These are phyloP conservation scores for Spisula subtruncata DNA, from an alignment of 2,888 invertebrate genomes.

Conservation along the genomic window DNA sequence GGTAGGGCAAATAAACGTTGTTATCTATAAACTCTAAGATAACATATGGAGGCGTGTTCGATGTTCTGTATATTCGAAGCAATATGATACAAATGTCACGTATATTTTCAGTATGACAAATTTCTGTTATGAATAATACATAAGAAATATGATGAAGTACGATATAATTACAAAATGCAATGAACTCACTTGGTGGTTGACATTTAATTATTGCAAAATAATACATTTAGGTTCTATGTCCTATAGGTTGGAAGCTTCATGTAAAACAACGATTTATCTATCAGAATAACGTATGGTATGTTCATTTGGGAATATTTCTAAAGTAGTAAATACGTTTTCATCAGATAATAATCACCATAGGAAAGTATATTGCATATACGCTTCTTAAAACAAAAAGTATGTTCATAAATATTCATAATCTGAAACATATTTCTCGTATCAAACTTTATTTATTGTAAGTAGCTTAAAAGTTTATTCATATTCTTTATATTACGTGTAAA, in stretches of 20 bases:
- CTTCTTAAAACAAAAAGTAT: too few relatives aligned
- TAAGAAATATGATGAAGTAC: constrained; percentile 7
- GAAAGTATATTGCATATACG: too few relatives aligned
- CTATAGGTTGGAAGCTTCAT: too few relatives aligned
- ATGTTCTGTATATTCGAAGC: background rate
- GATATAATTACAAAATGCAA: background rate
- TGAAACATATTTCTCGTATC: too few relatives aligned
- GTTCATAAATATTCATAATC: too few relatives aligned
- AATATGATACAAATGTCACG: constrained; percentile 7
- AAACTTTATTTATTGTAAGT: too few relatives aligned
- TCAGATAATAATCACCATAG: too few relatives aligned
- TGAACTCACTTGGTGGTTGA: background rate
- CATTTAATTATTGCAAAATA: constrained; percentile 13
- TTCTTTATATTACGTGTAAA: too few relatives aligned
- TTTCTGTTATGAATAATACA: background rate
- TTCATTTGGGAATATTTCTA: background rate
- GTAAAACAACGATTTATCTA: background rate
- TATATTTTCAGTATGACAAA: background rate
- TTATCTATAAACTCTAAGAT: too few relatives aligned
- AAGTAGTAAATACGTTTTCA: too few relatives aligned
- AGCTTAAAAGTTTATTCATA: too few relatives aligned
- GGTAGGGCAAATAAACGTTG: too few relatives aligned
- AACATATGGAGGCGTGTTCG: background rate
- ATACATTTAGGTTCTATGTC: background rate
- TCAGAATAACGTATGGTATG: background rate